Conservation (phyloP, 2,888 invertebrate species). For the Apocheima hispidaria region DNA sequence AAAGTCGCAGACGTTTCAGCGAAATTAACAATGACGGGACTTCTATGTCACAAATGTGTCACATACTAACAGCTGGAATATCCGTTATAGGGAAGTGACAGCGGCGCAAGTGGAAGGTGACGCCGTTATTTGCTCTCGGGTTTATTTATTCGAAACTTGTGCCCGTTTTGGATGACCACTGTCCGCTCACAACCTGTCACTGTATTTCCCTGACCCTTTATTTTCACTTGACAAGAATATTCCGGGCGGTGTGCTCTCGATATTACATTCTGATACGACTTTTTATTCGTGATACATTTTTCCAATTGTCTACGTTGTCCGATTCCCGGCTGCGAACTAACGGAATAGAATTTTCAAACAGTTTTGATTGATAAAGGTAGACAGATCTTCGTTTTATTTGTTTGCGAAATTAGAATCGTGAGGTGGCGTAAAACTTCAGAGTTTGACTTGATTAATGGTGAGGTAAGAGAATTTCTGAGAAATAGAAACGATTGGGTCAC, state of each 20-base stretch:
- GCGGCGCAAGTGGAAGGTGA: conserved; percentile 70
- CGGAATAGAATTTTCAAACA: conserved; percentile 80
- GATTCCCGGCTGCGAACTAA: conserved; percentile 77
- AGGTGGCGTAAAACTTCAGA: conserved; percentile 79
- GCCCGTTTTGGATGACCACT: conserved; percentile 78
- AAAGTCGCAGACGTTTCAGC: conserved; percentile 36
- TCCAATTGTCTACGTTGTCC: conserved; percentile 81
- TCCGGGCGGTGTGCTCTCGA: conserved; percentile 76
- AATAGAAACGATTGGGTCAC: conserved; percentile 71
- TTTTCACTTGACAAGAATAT: conserved; percentile 85
- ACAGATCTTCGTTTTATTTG: conserved; percentile 84
- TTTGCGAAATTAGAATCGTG: conserved; percentile 83
- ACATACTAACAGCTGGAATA: conserved; percentile 68
- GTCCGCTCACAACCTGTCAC: conserved; percentile 83
- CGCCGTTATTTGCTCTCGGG: conserved; percentile 72
- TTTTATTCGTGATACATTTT: conserved; percentile 85
- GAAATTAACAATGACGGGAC: conserved; percentile 63
- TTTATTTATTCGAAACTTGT: conserved; percentile 82
- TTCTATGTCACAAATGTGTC: conserved; percentile 71
- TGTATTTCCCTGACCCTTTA: conserved; percentile 82
- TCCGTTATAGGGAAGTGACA: conserved; percentile 48
- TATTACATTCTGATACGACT: conserved; percentile 84
- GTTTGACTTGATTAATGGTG: conserved; percentile 83
- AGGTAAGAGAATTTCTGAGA: conserved; percentile 65
- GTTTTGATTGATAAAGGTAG: conserved; percentile 86